These are phyloP conservation scores for Solenopsis fugax DNA, from an alignment of 1,140 invertebrate genomes.

Conservation along the genomic window DNA sequence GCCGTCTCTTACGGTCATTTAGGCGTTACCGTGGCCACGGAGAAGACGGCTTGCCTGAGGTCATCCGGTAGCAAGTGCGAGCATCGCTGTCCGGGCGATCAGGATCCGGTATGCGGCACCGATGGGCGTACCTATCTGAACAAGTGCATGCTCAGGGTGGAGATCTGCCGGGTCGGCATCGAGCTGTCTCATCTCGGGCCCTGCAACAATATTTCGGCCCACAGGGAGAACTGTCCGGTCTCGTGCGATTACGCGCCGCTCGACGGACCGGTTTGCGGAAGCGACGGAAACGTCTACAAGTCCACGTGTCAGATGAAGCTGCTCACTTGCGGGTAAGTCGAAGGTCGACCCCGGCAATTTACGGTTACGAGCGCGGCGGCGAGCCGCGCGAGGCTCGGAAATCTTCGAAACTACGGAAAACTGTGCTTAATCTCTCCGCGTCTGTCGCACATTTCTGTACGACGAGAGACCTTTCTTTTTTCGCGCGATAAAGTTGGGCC, in stretches of 20 bases:
- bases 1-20: conserved; percentile 50
- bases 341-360: not conserved
- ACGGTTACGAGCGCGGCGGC: not conserved
- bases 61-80: conserved; percentile 92
- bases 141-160: conserved; percentile 95
- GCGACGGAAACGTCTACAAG: conserved; percentile 96
- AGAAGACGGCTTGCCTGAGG: conserved; percentile 89
- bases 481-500: not conserved
- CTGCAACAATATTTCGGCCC: conserved; percentile 95
- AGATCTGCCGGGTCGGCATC: conserved; percentile 92
- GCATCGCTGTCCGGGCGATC: conserved; percentile 92
- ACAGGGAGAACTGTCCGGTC: conserved; percentile 95
- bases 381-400: not conserved
- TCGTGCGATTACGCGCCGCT: conserved; percentile 93
- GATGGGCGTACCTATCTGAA: conserved; percentile 96
- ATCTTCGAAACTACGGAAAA: not conserved
- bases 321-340: conserved; percentile 93
- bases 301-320: conserved; percentile 97
- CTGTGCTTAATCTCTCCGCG: not conserved
- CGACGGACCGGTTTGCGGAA: conserved; percentile 96
- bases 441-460: not conserved
- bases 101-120: conserved; percentile 96
- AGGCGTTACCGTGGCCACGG: conserved; percentile 88
- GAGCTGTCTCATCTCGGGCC: conserved; percentile 93
- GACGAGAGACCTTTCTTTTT: not conserved